phyloP scores from a whole-genome alignment of 2,888 invertebrate species.

The Tenthredo amoena region DNA sequence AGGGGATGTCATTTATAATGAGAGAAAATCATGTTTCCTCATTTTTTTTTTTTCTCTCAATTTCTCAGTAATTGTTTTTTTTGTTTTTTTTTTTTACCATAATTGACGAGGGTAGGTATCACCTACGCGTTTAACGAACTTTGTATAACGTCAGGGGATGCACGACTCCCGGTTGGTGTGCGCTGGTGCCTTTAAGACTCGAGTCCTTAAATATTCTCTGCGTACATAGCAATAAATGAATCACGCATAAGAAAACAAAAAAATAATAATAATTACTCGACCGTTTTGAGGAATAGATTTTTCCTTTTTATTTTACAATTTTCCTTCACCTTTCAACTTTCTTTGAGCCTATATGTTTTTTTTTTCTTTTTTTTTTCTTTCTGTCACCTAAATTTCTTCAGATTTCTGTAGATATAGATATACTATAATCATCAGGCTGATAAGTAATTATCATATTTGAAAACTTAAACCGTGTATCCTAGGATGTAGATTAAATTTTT shows the following conservation, averaged over 20 bases:
- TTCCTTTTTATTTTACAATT: background rate
- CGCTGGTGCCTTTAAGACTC: slow-evolving; percentile 64
- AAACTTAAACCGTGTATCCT: slow-evolving; percentile 15
- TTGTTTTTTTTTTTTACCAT: background rate
- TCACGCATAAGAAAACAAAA: background rate
- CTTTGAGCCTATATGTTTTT: background rate
- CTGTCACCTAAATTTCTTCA: background rate
- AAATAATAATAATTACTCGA: background rate
- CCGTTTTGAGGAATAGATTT: background rate
- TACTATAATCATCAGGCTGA: background rate
- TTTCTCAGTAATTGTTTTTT: background rate
- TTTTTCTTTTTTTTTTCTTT: background rate
- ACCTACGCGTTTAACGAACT: background rate
- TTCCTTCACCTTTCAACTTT: background rate
- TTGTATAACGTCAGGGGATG: background rate
- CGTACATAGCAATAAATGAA: slow-evolving; percentile 60
- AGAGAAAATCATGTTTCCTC: background rate
- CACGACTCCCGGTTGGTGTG: slow-evolving; percentile 61
- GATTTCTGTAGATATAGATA: background rate
- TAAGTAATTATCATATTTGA: background rate
- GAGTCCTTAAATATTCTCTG: slow-evolving; percentile 56
- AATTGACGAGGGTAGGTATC: slow-evolving; percentile 1
- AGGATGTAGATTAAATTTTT: slow-evolving; percentile 55
- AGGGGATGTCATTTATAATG: background rate
- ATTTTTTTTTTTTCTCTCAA: background rate